These are phyloP conservation scores for Sisyra terminalis DNA, from an alignment of 2,888 invertebrate species.

Conservation along the genomic window DNA sequence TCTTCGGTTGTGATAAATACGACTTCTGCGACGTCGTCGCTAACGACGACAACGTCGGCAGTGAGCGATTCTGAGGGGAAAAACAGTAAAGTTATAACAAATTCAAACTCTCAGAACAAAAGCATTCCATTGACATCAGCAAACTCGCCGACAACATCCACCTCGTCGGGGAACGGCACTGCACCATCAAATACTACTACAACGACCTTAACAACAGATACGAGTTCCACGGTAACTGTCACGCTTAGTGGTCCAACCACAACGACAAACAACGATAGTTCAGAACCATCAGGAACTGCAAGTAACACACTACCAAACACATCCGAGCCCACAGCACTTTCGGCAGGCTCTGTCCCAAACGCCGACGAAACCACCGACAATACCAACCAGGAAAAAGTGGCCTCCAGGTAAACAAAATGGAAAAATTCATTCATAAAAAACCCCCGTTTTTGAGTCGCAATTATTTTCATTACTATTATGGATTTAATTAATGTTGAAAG, in stretches of 20 bases:
- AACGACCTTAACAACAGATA: no score
- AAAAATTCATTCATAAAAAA: no score
- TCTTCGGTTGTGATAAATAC: constrained; percentile 9
- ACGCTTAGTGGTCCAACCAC: constrained; percentile 7
- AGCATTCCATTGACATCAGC: no score
- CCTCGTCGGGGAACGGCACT: background rate
- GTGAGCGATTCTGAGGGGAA: no score
- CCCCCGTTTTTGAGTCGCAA: no score
- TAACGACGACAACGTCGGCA: constrained; percentile 14
- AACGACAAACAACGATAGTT: constrained; percentile 3
- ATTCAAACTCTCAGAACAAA: no score
- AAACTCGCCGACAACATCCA: background rate
- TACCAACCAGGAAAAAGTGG: constrained; percentile 9
- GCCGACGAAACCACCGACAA: constrained; percentile 10
- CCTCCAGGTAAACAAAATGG: constrained; percentile 1
- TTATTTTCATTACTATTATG: no score
- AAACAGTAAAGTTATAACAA: no score
- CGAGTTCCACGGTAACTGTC: no score
- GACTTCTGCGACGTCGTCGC: constrained; percentile 13
- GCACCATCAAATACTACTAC: background rate
- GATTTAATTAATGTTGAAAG: no score
- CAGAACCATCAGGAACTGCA: constrained; percentile 11
- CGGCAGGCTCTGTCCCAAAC: constrained; percentile 13
- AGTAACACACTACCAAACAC: constrained; percentile 17
- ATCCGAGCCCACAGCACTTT: constrained; percentile 10